Evolutionary conservation across 2,113 vertebrate species (phyloP).

Genomic region (Amblyopsis rosae): DNA sequence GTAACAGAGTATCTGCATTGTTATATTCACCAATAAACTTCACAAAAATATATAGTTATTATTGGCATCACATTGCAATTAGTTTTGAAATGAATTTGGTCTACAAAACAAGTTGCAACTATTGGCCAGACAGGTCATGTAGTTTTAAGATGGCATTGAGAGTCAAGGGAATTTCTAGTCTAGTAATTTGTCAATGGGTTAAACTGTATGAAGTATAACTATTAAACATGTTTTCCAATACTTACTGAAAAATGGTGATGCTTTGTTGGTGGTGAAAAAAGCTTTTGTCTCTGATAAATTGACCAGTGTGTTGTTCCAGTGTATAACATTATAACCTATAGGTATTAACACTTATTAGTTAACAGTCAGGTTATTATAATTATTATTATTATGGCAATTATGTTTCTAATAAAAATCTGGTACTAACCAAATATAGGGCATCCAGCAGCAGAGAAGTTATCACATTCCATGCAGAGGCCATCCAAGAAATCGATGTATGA

Average conservation of each 20-base stretch:
- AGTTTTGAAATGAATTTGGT: background rate
- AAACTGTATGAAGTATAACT: background rate
- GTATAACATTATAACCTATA: slow-evolving; percentile 65
- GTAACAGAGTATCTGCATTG: slow-evolving; percentile 12
- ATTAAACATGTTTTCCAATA: slow-evolving; percentile 1
- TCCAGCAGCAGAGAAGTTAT: slow-evolving; percentile 68
- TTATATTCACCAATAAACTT: background rate
- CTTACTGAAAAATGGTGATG: slow-evolving; percentile 74
- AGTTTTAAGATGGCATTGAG: no score
- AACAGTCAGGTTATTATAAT: background rate
- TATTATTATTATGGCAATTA: background rate
- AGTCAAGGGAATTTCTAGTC: no score
- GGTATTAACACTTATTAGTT: background rate
- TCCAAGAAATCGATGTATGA: slow-evolving; percentile 83
- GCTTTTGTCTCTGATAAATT: slow-evolving; percentile 31
- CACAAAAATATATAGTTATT: background rate
- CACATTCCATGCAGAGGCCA: slow-evolving; percentile 84
- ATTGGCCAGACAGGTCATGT: no score
- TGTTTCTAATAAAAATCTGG: background rate
- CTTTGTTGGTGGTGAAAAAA: slow-evolving; percentile 69
- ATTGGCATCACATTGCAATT: background rate
- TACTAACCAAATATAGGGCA: slow-evolving; percentile 88
- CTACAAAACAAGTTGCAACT: background rate
- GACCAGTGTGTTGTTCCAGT: slow-evolving; percentile 63
- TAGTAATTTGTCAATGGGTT: no score